Conservation (phyloP, 2,797 vertebrate species). For the Hypotaenidia okinawae region DNA sequence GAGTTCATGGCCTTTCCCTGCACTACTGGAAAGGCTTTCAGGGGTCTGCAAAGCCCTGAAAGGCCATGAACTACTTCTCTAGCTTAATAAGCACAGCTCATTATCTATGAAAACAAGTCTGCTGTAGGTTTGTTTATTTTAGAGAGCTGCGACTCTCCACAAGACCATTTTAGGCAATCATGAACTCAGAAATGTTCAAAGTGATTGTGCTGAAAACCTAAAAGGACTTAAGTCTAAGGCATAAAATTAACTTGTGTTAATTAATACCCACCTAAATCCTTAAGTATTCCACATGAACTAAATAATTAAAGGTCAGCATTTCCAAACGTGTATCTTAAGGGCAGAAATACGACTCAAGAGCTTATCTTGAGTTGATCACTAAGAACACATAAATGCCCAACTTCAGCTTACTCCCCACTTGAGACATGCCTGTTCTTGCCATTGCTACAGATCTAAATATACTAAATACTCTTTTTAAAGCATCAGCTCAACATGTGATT, state of each 20-base stretch:
- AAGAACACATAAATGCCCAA: not conserved
- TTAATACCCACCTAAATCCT: not conserved
- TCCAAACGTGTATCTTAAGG: not conserved
- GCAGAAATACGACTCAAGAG: not conserved
- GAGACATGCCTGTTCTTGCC: not conserved
- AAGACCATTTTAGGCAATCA: not conserved
- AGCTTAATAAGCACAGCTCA: not conserved
- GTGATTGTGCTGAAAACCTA: not conserved
- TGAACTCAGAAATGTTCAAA: not conserved
- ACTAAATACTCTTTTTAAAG: not conserved
- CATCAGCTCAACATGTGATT: not conserved
- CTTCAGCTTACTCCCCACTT: not conserved
- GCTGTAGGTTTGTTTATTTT: not conserved
- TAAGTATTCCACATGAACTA: not conserved
- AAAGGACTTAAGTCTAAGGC: not conserved
- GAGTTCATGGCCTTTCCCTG: not conserved
- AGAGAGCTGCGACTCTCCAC: not conserved
- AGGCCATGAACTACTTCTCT: not conserved
- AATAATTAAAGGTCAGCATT: not conserved
- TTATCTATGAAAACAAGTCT: not conserved
- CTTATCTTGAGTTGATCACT: not conserved
- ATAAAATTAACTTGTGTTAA: not conserved
- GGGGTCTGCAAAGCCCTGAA: rapidly evolving
- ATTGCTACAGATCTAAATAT: not conserved
- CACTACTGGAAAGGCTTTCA: not conserved